These are phyloP conservation scores for Tetranychus cinnabarinus DNA, from an alignment of 1,140 invertebrate species.

Conservation along the genomic window DNA sequence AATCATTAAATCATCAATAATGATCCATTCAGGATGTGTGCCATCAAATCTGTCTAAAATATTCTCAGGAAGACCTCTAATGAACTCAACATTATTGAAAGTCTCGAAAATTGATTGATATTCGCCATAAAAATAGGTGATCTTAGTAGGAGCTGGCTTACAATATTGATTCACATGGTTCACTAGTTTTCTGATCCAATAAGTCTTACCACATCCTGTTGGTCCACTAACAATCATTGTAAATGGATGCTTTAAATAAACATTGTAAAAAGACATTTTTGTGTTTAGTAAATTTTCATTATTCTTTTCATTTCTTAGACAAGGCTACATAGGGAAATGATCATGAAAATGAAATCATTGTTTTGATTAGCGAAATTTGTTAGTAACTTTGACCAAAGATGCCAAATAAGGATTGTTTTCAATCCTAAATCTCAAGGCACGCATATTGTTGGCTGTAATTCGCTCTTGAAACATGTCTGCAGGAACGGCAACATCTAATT, in stretches of 20 bases:
- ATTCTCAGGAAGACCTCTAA: background rate
- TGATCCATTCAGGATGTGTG: background rate
- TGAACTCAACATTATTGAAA: background rate
- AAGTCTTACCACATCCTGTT: background rate
- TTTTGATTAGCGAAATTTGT: too few relatives aligned
- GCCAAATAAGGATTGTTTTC: too few relatives aligned
- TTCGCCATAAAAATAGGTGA: background rate
- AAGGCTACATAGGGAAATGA: too few relatives aligned
- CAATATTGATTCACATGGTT: background rate
- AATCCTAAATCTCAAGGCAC: too few relatives aligned
- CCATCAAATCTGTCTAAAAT: background rate
- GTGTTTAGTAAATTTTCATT: too few relatives aligned
- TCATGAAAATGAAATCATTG: too few relatives aligned
- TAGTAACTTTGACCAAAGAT: too few relatives aligned
- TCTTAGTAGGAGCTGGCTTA: background rate
- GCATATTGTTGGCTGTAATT: too few relatives aligned
- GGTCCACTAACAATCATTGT: background rate
- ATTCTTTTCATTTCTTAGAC: too few relatives aligned
- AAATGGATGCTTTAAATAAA: background rate
- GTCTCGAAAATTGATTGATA: background rate
- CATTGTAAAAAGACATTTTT: too few relatives aligned
- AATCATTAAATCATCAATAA: background rate
- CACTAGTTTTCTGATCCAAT: background rate
- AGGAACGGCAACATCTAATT: too few relatives aligned
- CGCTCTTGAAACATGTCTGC: too few relatives aligned